A percentile compares a stretch with the other conserved stretches of the same genome.
Conservation (phyloP, 2,113 vertebrate species). For the Rhizomys pruinosus region DNA sequence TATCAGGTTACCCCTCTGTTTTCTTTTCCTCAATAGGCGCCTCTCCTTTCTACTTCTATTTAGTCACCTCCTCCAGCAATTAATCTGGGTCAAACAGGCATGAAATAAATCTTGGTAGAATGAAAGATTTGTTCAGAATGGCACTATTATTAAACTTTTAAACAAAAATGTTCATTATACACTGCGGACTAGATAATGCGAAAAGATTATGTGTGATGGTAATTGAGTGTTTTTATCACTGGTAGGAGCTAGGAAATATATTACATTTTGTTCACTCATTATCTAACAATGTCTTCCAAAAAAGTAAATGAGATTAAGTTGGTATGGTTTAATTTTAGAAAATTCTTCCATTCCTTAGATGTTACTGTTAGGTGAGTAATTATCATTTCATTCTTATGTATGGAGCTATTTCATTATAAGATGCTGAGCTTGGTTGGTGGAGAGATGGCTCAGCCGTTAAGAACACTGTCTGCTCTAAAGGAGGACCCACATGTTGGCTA, state of each 20-base stretch:
- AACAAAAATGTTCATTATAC: background rate
- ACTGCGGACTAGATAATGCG: background rate
- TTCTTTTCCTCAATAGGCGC: background rate
- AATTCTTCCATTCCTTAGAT: conserved; percentile 36
- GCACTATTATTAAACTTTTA: background rate
- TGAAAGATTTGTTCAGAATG: conserved; percentile 33
- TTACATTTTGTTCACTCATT: background rate
- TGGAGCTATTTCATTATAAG: too few relatives aligned
- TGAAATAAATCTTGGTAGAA: conserved; percentile 9
- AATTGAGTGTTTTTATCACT: background rate
- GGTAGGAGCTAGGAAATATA: background rate
- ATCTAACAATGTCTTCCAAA: conserved; percentile 32
- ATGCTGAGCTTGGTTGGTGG: too few relatives aligned
- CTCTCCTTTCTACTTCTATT: background rate
- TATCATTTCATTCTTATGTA: conserved; percentile 59
- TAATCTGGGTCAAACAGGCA: background rate
- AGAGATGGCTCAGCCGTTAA: too few relatives aligned
- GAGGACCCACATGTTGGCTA: too few relatives aligned
- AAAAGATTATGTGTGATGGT: background rate
- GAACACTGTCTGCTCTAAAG: too few relatives aligned
- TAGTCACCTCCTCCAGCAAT: background rate
- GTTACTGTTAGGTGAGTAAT: conserved; percentile 29
- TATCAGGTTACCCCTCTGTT: background rate
- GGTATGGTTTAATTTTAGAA: conserved; percentile 52
- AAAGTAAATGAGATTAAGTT: conserved; percentile 49